These are phyloP conservation scores for Lordiphosa andalusiaca DNA, from an alignment of 2,888 invertebrate species.

Conservation along the genomic window DNA sequence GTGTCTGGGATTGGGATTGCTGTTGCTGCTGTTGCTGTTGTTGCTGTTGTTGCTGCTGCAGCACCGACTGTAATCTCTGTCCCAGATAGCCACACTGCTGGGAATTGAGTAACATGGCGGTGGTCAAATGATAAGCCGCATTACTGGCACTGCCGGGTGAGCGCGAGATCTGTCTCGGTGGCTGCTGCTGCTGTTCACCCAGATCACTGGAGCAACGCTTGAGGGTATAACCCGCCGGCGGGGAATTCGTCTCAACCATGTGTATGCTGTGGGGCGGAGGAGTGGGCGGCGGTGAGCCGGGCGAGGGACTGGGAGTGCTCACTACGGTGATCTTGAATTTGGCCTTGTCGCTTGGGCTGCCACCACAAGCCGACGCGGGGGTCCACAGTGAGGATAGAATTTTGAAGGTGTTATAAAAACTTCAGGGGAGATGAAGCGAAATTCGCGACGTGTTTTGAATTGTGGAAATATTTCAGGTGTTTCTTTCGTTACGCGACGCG, in stretches of 20 bases:
- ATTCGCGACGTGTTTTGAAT: neutral
- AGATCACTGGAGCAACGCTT: constrained; percentile 75
- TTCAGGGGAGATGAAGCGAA: neutral
- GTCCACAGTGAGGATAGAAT: constrained; percentile 81
- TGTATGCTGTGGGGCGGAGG: constrained; percentile 58
- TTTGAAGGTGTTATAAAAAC: constrained; percentile 60
- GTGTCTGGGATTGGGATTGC: constrained; percentile 73
- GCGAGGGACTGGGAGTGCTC: constrained; percentile 76
- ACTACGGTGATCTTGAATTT: constrained; percentile 79
- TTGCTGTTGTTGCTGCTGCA: constrained; percentile 74
- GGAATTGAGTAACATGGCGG: constrained; percentile 80
- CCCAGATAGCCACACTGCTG: constrained; percentile 80
- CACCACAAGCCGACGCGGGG: constrained; percentile 75
- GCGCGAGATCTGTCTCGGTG: constrained; percentile 53
- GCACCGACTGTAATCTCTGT: constrained; percentile 79
- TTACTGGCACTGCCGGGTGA: constrained; percentile 55
- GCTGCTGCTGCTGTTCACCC: constrained; percentile 57
- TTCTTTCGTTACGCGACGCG: constrained; percentile 11
- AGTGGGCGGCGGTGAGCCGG: constrained; percentile 76
- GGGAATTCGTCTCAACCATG: constrained; percentile 77
- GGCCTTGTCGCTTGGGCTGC: constrained; percentile 45
- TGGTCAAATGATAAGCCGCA: constrained; percentile 78
- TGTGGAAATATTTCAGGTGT: neutral
- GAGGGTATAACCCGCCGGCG: constrained; percentile 73
- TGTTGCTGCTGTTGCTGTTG: constrained; percentile 65